phyloP scores from a whole-genome alignment of 2,888 invertebrate genomes.

The Sicus ferrugineus region DNA sequence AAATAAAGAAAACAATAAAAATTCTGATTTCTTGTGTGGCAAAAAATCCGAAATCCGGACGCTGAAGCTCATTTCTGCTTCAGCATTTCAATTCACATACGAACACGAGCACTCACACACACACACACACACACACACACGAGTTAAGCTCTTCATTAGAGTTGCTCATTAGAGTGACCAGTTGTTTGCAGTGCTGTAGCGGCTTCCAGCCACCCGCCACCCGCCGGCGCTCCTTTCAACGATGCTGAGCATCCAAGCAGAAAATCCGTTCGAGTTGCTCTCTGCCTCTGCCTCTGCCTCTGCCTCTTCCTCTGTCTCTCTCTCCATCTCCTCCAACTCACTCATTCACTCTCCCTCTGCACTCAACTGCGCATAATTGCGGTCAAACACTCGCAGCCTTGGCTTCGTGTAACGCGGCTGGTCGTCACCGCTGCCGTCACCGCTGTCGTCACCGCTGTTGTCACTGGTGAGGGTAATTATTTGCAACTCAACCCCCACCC shows the following conservation, averaged over 20 bases:
- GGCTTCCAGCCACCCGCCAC: background rate
- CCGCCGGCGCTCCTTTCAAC: background rate
- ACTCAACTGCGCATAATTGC: constrained; percentile 12
- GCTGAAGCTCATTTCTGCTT: constrained; percentile 3
- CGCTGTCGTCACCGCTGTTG: constrained; percentile 25
- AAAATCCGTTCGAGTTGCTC: constrained; percentile 14
- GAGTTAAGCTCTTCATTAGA: constrained; percentile 41
- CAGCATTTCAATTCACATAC: background rate
- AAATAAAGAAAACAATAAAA: constrained; percentile 3
- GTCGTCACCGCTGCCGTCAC: too few relatives aligned
- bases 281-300: too few relatives aligned
- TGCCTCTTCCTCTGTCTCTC: too few relatives aligned
- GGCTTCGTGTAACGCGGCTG: constrained; percentile 31
- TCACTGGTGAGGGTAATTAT: constrained; percentile 45
- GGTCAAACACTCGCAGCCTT: constrained; percentile 17
- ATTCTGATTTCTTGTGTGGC: constrained; percentile 14
- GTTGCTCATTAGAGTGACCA: constrained; percentile 38
- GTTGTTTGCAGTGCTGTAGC: constrained; percentile 20
- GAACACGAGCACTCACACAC: constrained; percentile 1
- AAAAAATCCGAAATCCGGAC: constrained; percentile 17
- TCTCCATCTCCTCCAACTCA: too few relatives aligned
- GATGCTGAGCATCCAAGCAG: constrained; percentile 2
- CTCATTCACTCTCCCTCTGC: too few relatives aligned
- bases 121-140: background rate
- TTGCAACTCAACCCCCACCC: constrained; percentile 34